Percentiles rank a stretch among this genome's conserved stretches.
These are phyloP conservation scores for Oxyruncus cristatus DNA, from an alignment of 2,113 vertebrate species.

Conservation along the genomic window DNA sequence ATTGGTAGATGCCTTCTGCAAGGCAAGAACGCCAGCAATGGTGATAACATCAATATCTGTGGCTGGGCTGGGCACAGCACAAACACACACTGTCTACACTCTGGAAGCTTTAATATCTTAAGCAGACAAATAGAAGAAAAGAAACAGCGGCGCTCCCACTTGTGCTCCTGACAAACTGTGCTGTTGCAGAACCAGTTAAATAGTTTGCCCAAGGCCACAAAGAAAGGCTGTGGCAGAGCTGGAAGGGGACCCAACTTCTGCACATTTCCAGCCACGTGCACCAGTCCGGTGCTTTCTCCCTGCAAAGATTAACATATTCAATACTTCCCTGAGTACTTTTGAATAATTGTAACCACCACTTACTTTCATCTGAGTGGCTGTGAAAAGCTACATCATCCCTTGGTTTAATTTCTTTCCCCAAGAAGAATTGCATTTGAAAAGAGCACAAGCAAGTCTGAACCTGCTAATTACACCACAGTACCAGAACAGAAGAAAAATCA, in stretches of 20 bases:
- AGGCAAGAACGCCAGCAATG: accelerated
- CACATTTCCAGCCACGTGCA: slow-evolving; percentile 56
- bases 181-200: slow-evolving; percentile 36
- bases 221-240: slow-evolving; percentile 34
- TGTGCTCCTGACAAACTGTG: not conserved
- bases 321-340: slow-evolving; percentile 45
- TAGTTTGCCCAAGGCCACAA: slow-evolving; percentile 49
- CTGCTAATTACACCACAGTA: slow-evolving; percentile 40
- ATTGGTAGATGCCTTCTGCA: not conserved
- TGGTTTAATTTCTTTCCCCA: slow-evolving; percentile 46
- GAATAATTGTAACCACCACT: slow-evolving; percentile 64
- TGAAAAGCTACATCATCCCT: slow-evolving; percentile 48
- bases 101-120: not conserved
- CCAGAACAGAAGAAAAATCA: not conserved
- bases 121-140: not conserved
- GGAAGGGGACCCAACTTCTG: slow-evolving; percentile 27
- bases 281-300: slow-evolving; percentile 25
- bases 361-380: slow-evolving; percentile 61
- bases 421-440: slow-evolving; percentile 55
- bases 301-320: slow-evolving; percentile 49
- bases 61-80: not conserved
- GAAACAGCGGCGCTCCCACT: not conserved
- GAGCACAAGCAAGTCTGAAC: slow-evolving; percentile 49
- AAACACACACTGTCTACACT: not conserved
- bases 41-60: not conserved